phyloP scores from a whole-genome alignment of 2,888 invertebrate species.

The Oscheius sp. region DNA sequence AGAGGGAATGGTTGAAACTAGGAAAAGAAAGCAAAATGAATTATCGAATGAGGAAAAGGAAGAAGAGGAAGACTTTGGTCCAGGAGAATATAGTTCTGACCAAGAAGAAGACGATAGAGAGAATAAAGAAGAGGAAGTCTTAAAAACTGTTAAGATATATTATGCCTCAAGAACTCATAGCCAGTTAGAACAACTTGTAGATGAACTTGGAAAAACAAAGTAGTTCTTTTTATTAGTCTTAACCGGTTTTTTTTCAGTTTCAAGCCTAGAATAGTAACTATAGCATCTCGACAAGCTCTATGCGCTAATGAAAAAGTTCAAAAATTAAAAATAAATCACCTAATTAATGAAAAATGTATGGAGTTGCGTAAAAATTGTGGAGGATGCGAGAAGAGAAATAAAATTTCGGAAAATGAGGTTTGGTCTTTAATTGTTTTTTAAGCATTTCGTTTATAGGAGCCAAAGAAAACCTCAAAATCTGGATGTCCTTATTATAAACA shows the following conservation, averaged over 20 bases:
- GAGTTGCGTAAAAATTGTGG: constrained; percentile 56
- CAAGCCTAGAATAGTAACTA: constrained; percentile 58
- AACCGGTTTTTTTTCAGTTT: constrained; percentile 40
- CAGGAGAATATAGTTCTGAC: constrained; percentile 41
- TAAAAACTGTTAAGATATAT: constrained; percentile 77
- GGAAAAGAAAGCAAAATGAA: constrained; percentile 25
- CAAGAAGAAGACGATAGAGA: constrained; percentile 22
- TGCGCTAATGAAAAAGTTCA: constrained; percentile 85
- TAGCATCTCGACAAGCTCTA: constrained; percentile 76
- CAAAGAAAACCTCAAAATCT: background rate
- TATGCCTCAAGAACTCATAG: constrained; percentile 97
- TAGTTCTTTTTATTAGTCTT: background rate
- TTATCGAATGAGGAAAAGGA: constrained; percentile 29
- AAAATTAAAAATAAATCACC: constrained; percentile 48
- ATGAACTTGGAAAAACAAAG: constrained; percentile 85
- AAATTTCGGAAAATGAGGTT: constrained; percentile 28
- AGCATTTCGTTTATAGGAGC: background rate
- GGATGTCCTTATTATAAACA: constrained; percentile 80
- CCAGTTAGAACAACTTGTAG: constrained; percentile 91
- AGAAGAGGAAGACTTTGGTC: constrained; percentile 26
- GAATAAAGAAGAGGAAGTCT: background rate
- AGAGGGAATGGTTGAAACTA: constrained; percentile 32
- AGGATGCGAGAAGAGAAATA: constrained; percentile 28
- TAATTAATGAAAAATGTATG: constrained; percentile 65
- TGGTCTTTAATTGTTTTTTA: background rate